A percentile compares a stretch with the other conserved stretches of the same genome.
These are phyloP conservation scores for Salminus brasiliensis DNA, from an alignment of 2,113 vertebrate species.

Conservation along the genomic window DNA sequence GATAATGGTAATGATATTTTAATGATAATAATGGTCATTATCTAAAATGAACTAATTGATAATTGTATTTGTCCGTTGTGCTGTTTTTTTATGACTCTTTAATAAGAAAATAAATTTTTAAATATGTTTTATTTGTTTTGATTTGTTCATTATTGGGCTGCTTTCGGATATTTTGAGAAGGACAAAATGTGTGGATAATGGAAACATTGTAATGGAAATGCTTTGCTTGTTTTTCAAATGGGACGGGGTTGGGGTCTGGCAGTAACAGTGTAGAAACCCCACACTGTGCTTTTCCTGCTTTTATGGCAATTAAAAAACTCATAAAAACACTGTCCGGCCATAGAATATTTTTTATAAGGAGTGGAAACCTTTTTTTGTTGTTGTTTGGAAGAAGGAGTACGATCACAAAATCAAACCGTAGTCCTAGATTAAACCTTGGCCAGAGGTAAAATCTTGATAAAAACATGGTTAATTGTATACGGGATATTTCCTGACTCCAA, in stretches of 20 bases:
- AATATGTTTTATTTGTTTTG: conserved; percentile 67
- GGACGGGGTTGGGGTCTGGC: too few relatives aligned
- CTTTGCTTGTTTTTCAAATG: too few relatives aligned
- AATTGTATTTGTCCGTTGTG: conserved; percentile 62
- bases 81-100: conserved; percentile 57
- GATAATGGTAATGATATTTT: conserved; percentile 71
- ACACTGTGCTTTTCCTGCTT: background rate
- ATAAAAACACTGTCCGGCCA: background rate
- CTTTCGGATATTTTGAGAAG: too few relatives aligned
- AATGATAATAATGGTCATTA: conserved; percentile 68
- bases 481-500: too few relatives aligned
- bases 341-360: background rate
- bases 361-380: background rate
- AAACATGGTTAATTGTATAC: too few relatives aligned
- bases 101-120: conserved; percentile 73
- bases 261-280: background rate
- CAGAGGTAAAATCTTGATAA: too few relatives aligned
- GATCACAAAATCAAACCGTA: too few relatives aligned
- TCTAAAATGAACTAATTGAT: conserved; percentile 56
- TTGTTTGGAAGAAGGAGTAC: too few relatives aligned
- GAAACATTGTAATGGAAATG: too few relatives aligned
- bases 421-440: too few relatives aligned
- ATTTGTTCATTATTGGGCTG: conserved; percentile 35
- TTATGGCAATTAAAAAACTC: background rate
- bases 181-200: too few relatives aligned